phyloP scores from a whole-genome alignment of 2,113 vertebrate genomes.

The Zingel zingel region DNA sequence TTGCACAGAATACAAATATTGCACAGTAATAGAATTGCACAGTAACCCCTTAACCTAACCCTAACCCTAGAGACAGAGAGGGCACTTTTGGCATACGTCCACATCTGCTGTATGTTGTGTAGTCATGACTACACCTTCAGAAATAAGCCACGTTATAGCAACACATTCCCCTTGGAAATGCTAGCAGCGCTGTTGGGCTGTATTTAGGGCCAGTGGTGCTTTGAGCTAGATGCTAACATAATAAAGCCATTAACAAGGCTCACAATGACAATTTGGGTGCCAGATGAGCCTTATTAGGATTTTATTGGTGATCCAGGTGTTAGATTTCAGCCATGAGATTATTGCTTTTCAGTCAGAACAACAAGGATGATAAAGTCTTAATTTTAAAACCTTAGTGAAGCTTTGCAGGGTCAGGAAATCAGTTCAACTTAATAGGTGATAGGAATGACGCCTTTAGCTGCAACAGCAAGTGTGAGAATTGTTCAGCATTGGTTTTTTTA shows the following conservation, averaged over 20 bases:
- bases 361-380: background rate
- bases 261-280: background rate
- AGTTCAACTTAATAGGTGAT: background rate
- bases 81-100: background rate
- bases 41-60: no score
- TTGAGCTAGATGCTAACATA: background rate
- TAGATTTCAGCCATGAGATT: background rate
- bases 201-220: background rate
- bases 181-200: background rate
- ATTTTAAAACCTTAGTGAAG: background rate
- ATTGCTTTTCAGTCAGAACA: background rate
- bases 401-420: background rate
- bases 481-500: background rate
- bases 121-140: background rate
- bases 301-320: constrained; percentile 6
- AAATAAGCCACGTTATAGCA: background rate
- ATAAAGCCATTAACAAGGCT: background rate
- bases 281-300: background rate
- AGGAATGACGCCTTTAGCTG: background rate
- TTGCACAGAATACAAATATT: no score
- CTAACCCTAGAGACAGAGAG: background rate
- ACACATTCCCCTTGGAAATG: background rate
- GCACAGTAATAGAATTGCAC: no score
- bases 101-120: background rate
- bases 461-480: background rate